Base-by-base conservation (phyloP, 2,797 vertebrate species). In the Microcaecilia unicolor region DNA sequence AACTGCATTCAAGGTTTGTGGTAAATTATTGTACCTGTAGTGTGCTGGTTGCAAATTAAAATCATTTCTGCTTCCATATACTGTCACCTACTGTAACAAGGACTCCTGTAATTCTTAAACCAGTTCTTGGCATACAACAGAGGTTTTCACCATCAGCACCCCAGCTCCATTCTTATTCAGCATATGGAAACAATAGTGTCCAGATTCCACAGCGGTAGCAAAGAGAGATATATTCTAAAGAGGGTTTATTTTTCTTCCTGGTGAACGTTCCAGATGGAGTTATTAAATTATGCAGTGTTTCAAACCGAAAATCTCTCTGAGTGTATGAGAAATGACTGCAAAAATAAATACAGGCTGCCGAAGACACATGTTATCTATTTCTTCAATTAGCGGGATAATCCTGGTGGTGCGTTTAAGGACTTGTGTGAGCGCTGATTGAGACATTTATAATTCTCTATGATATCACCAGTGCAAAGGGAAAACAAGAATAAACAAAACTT, bases 201-300 rank as follows among this genome's bases (percentile, higher is more conserved):
- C 76, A 61, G 74, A 68, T 69, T n/a, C 39, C 31, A 26, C 56
- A 26, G 48, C 44, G 10, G 43, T n/a, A 47, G 38, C 49, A 48
- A 34, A 51, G 60, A 54, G 31, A 54, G 55, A 24, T 41, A 22
- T 30, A 64, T 27, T 33, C 51, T 13, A 10, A 13, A 11, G 17
- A 32, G 37, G 28, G 23, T 48, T 48, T 36, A 18, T 18, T 34
- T 9, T n/a, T 6, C 9, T 2, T 41, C n/a, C n/a, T n/a, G n/a
- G 47, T 57, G 63, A 55, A 37, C 43, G 43, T 72, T 65, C 58
- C 65, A 76, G 59, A 78, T 67, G 55, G 55, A 22, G 15, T 54
- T 11, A 29, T 61, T 65, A 65, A 55, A 32, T 51, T 43, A 64
- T 41, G 37, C 16, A 48, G 30, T 56, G 58, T 72, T 75, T 71